A percentile compares a stretch with the other conserved stretches of the same genome.
phyloP scores from a whole-genome alignment of 2,797 vertebrate genomes.

The Manis pentadactyla region DNA sequence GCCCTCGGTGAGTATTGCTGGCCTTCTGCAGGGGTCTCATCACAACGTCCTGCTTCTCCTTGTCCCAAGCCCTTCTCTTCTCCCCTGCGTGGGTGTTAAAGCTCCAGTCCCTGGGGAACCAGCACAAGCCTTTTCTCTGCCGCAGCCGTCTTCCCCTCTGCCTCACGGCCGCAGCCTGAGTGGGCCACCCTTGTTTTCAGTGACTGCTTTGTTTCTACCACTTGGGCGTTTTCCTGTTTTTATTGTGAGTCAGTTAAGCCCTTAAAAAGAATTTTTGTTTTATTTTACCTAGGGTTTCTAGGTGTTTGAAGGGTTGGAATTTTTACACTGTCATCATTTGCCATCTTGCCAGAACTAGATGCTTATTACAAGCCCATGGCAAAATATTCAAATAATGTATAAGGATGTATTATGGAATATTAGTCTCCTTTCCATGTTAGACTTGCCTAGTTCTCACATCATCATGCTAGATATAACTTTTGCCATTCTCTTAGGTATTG shows the following conservation, averaged over 20 bases:
- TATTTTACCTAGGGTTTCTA: not conserved
- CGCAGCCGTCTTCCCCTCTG: not conserved
- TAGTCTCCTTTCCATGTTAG: not conserved
- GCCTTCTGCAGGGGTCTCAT: not conserved
- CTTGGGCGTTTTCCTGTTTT: not conserved
- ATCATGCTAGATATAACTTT: not conserved
- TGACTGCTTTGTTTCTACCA: not conserved
- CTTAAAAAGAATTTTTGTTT: not conserved
- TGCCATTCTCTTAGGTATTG: not conserved
- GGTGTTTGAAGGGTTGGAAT: constrained; percentile 20
- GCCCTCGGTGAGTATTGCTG: not conserved
- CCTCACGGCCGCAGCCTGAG: too few species aligned
- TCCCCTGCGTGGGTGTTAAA: not conserved
- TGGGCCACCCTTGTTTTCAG: not conserved
- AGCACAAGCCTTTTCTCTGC: not conserved
- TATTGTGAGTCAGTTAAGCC: not conserved
- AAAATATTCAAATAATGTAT: not conserved
- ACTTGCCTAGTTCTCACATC: not conserved
- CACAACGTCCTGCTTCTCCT: not conserved
- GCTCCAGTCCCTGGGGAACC: not conserved
- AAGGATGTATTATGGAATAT: not conserved
- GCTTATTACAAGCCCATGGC: not conserved
- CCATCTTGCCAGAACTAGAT: not conserved
- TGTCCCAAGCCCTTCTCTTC: not conserved
- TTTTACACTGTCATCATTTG: not conserved